These are phyloP conservation scores for Mesocentrotus franciscanus DNA, from an alignment of 53 echinoderm and acorn worm species.

Conservation along the genomic window DNA sequence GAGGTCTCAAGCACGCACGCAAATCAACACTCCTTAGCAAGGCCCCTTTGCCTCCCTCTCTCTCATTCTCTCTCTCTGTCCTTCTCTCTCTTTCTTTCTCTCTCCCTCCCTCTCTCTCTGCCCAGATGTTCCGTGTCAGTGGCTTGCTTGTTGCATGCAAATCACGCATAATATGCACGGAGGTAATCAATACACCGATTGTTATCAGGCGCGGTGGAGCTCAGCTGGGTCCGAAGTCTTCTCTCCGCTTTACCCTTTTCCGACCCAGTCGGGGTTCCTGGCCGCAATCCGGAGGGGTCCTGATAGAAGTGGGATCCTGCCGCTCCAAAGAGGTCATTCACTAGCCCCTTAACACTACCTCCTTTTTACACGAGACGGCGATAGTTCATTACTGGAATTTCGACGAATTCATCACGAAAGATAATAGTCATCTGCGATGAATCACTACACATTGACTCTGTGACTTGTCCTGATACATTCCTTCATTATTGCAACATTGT, in stretches of 20 bases:
- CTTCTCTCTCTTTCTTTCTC: background rate
- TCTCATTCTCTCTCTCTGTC: background rate
- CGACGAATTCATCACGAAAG: background rate
- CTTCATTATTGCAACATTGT: background rate
- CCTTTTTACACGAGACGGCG: background rate
- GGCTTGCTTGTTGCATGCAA: slow-evolving; percentile 74
- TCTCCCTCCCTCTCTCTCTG: slow-evolving; percentile 10
- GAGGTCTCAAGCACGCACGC: slow-evolving; percentile 33
- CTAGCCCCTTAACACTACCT: background rate
- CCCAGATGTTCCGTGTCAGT: slow-evolving; percentile 74
- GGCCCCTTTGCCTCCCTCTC: slow-evolving; percentile 44
- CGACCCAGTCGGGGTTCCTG: slow-evolving; percentile 37
- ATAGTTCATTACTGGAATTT: background rate
- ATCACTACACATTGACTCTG: background rate
- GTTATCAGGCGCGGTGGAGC: slow-evolving; percentile 36
- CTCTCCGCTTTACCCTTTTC: slow-evolving; percentile 13
- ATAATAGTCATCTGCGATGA: background rate
- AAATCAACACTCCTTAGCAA: slow-evolving; percentile 54
- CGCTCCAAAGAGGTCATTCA: background rate
- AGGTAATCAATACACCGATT: slow-evolving; percentile 67
- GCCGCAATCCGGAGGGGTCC: background rate
- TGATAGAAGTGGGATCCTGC: background rate
- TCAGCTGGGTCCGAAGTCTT: slow-evolving; percentile 52
- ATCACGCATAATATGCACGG: slow-evolving; percentile 75
- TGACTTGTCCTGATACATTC: background rate